phyloP scores from a whole-genome alignment of 1,140 invertebrate genomes.

The Zaprionus kolodkinae region DNA sequence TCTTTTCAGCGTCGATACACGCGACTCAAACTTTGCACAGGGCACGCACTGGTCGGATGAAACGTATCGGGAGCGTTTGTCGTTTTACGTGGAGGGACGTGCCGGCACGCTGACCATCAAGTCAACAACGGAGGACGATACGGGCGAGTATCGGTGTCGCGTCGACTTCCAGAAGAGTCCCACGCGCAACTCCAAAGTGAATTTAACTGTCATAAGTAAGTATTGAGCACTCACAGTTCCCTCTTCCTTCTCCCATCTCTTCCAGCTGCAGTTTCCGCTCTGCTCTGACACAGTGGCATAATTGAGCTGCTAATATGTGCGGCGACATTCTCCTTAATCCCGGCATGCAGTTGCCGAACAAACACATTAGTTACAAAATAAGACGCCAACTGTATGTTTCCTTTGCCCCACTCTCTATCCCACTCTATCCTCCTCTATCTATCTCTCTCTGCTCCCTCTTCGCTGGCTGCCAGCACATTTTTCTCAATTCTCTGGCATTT shows the following conservation, averaged over 20 bases:
- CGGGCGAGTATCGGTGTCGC: slow-evolving; percentile 93
- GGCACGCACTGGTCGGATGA: slow-evolving; percentile 89
- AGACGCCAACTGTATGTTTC: slow-evolving; percentile 73
- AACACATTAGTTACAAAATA: slow-evolving; percentile 80
- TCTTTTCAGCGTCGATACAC: slow-evolving; percentile 88
- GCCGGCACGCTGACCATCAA: slow-evolving; percentile 89
- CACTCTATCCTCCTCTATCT: no score
- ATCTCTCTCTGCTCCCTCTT: slow-evolving; percentile 12
- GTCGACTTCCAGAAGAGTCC: slow-evolving; percentile 95
- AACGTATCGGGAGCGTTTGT: slow-evolving; percentile 87
- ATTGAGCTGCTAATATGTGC: slow-evolving; percentile 79
- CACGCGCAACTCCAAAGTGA: slow-evolving; percentile 93
- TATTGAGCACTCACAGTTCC: slow-evolving; percentile 66
- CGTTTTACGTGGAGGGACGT: slow-evolving; percentile 86
- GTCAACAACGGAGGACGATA: slow-evolving; percentile 89
- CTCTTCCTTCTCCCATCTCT: not conserved
- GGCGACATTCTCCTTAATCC: slow-evolving; percentile 57
- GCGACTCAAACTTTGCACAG: slow-evolving; percentile 86
- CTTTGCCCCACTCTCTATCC: slow-evolving; percentile 13
- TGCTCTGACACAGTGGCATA: slow-evolving; percentile 51
- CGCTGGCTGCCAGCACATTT: slow-evolving; percentile 21
- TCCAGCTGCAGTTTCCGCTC: slow-evolving; percentile 28
- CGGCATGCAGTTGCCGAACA: slow-evolving; percentile 60
- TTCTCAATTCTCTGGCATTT: slow-evolving; percentile 22
- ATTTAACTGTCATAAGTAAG: slow-evolving; percentile 95